phyloP scores from a whole-genome alignment of 2,888 invertebrate genomes.

The Papilio gigon region DNA sequence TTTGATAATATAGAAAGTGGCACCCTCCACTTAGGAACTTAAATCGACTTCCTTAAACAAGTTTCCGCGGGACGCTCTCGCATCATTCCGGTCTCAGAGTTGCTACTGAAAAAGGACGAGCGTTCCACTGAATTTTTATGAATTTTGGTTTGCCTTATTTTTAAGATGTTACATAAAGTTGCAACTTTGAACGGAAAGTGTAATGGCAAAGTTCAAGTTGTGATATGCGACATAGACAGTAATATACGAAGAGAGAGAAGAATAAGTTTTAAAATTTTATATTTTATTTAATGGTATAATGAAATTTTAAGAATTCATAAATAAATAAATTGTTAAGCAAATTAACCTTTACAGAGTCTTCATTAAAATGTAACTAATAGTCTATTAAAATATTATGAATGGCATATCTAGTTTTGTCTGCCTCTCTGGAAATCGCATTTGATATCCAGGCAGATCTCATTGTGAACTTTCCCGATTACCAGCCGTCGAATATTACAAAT shows the following conservation, averaged over 20 bases:
- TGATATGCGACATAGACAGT: conserved; percentile 56
- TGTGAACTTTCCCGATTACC: conserved; percentile 37
- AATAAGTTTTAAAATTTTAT: conserved; percentile 41
- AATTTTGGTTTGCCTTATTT: conserved; percentile 69
- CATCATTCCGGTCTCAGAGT: conserved; percentile 56
- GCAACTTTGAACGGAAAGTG: conserved; percentile 54
- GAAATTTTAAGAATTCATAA: background rate
- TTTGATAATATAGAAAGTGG: conserved; percentile 36
- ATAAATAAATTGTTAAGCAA: too few species aligned
- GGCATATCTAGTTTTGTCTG: conserved; percentile 10
- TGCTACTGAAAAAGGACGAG: conserved; percentile 69
- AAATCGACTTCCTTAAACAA: conserved; percentile 77
- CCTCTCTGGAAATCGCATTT: conserved; percentile 23
- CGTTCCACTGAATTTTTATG: conserved; percentile 71
- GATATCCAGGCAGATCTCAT: conserved; percentile 34
- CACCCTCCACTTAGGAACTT: conserved; percentile 68
- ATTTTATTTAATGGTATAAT: background rate
- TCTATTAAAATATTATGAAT: background rate
- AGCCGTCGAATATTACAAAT: conserved; percentile 44
- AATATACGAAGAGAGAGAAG: conserved; percentile 53
- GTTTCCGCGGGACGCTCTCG: conserved; percentile 66
- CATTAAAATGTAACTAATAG: too few species aligned
- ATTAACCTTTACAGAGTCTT: too few species aligned
- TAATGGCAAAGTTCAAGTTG: conserved; percentile 44
- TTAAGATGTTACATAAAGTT: conserved; percentile 66